Evolutionary conservation across 2,797 vertebrate genomes (phyloP), one percentile per base, ranked within the genome.

Genomic region (Rousettus madagascariensis): DNA sequence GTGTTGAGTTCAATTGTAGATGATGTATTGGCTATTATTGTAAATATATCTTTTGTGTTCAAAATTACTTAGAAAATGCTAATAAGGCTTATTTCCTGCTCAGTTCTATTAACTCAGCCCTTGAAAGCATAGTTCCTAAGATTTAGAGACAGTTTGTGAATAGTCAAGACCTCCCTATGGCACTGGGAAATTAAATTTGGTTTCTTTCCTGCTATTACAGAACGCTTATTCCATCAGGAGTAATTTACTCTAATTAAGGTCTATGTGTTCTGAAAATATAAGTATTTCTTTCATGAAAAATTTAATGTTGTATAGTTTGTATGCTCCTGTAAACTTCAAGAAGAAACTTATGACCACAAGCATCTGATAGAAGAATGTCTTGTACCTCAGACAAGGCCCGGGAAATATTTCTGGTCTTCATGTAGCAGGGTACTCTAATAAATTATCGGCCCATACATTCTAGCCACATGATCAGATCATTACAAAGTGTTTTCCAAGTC

Each of bases 161-260:
- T 69, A 97, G 92, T 95, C 91, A 90, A 95, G 96, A 93, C 90
- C 91, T 98, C 97, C 96, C 94, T 66, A 33, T 97, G 95, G 97
- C 97, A 97, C 90, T 95, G 96, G 93, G 93, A 98, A 98, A 98
- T 98, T 98, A 97, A 98, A 97, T 78, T 97, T 95, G 46, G 85
- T 97, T 96, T 97, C 97, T 98, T 97, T 95, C 66, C 87, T 95
- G 84, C 96, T 97, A 97, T 97, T 95, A 94, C 92, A 97, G 96
- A 97, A 97, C 92, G 72, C 94, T 97, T 98, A 98, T 98, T 98
- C 98, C 97, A 97, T 93, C 96, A 98, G 97, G 97, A 97, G 93
- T 97, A 97, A 98, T 98, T 98, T 98, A 90, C 92, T 96, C 79
- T 98, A 98, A 98, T 98, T 98, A 98, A 95, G 89, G 96, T 61